Percentiles rank a stretch among this genome's conserved stretches.
phyloP scores from a whole-genome alignment of 2,113 vertebrate genomes.

The Melanerpes aurifrons region DNA sequence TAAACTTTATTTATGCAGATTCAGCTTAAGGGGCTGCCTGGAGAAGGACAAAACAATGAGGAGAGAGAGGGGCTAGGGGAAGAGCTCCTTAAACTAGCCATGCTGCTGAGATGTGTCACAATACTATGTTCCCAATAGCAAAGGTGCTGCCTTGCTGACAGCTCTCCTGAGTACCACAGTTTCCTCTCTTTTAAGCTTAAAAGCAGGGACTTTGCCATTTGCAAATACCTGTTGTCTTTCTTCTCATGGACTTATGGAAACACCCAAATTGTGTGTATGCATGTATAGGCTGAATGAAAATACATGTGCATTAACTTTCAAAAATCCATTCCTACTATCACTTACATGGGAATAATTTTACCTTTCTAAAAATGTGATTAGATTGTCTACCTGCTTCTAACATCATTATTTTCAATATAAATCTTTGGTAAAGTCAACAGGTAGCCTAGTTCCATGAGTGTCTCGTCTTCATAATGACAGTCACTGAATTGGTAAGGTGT shows the following conservation, averaged over 20 bases:
- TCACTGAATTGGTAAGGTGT: background rate
- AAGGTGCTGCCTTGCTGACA: background rate
- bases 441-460: conserved; percentile 6
- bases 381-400: background rate
- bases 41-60: background rate
- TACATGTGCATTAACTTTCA: background rate
- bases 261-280: background rate
- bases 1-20: background rate
- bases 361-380: background rate
- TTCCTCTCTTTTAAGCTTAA: background rate
- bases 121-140: accelerated
- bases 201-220: background rate
- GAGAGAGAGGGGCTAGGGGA: background rate
- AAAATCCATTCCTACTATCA: background rate
- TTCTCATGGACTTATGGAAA: background rate
- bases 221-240: background rate
- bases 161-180: accelerated
- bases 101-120: accelerated
- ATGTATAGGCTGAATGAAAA: background rate
- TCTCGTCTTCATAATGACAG: background rate
- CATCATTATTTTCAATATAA: background rate
- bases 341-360: background rate
- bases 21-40: accelerated
- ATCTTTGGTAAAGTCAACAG: background rate
- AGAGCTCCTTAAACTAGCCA: background rate